Evolutionary conservation across 2,888 invertebrate genomes (phyloP).

Genomic region (Reticulitermes lucifugus): DNA sequence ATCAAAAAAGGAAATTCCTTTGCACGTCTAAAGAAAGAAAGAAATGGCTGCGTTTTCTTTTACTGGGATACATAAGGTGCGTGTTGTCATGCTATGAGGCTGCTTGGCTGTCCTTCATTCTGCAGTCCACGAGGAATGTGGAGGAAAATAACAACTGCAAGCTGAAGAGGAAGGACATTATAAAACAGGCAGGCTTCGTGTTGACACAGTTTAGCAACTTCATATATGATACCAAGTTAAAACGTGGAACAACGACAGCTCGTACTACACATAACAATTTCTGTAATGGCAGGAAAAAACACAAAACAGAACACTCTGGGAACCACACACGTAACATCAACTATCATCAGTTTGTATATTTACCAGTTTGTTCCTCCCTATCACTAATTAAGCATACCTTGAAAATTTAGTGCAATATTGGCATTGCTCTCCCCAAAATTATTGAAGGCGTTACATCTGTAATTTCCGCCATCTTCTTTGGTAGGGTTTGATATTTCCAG

Average conservation of each 20-base stretch:
- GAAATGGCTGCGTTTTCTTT: not conserved
- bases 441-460: conserved; percentile 99
- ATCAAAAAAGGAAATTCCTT: not conserved
- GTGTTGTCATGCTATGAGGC: conserved; percentile 3
- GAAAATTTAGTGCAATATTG: conserved; percentile 99
- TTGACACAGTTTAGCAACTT: not conserved
- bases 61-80: not conserved
- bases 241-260: not conserved
- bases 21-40: not conserved
- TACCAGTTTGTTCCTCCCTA: conserved; percentile 19
- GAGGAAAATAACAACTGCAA: not conserved
- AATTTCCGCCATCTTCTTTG: conserved; percentile 97
- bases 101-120: not conserved
- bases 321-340: not conserved
- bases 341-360: not conserved
- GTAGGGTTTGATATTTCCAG: conserved; percentile 96
- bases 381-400: conserved; percentile 76
- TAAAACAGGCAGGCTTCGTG: not conserved
- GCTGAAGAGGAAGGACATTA: conserved; percentile 18
- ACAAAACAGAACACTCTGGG: not conserved
- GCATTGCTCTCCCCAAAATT: conserved; percentile 99
- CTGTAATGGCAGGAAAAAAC: not conserved
- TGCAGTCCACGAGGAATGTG: conserved; percentile 1
- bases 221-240: not conserved
- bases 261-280: not conserved